phyloP scores from a whole-genome alignment of 2,888 invertebrate genomes.

The Mellilla xanthometata region DNA sequence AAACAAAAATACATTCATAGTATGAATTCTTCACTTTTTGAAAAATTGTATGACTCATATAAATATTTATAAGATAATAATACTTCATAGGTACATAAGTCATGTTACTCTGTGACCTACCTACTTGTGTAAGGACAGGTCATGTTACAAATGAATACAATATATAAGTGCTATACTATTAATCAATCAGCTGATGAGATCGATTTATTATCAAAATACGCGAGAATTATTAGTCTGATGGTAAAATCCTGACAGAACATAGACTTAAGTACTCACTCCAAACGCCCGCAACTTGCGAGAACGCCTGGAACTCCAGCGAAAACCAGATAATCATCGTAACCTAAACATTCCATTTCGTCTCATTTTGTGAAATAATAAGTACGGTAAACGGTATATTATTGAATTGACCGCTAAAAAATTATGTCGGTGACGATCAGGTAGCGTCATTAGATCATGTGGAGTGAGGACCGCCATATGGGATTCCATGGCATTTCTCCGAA shows the following conservation, averaged over 20 bases:
- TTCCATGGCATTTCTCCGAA: constrained; percentile 81
- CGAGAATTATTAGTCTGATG: constrained; percentile 11
- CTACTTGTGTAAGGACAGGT: constrained; percentile 10
- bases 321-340: constrained; percentile 63
- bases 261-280: constrained; percentile 31
- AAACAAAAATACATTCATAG: neutral
- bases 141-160: constrained; percentile 9
- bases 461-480: constrained; percentile 82
- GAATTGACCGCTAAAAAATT: constrained; percentile 42
- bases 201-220: constrained; percentile 12
- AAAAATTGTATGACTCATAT: neutral
- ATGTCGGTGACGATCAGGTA: constrained; percentile 55
- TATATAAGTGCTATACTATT: constrained; percentile 4
- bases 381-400: constrained; percentile 32
- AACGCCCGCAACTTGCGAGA: constrained; percentile 54
- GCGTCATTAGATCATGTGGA: constrained; percentile 81
- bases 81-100: constrained; percentile 1
- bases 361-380: constrained; percentile 19
- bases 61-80: neutral
- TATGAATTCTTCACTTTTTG: neutral
- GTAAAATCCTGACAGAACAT: constrained; percentile 35
- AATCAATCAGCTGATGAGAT: constrained; percentile 27
- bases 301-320: constrained; percentile 59
- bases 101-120: constrained; percentile 3
- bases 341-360: constrained; percentile 45